Evolutionary conservation across 2,113 vertebrate genomes (phyloP), one percentile per base, ranked within the genome.

Genomic region (Microcebus ravelobensis): DNA sequence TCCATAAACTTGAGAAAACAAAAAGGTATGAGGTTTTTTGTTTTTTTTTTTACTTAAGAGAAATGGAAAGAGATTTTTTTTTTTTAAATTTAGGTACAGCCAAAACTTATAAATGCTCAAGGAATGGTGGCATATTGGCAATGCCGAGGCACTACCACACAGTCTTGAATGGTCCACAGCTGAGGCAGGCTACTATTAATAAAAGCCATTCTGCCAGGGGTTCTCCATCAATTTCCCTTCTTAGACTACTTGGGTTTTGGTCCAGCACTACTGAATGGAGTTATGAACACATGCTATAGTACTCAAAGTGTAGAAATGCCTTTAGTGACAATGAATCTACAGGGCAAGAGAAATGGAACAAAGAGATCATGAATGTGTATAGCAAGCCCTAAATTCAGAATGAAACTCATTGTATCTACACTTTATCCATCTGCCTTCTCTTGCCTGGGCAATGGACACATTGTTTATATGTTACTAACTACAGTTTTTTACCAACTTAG

Each of bases 341-440:
- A 80, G 77, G 65, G 95, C 95, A 94, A 89, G 94, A 94, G 92
- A 97, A 97, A 97, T 87, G 61, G 77, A 97, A 93, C 87, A 96
- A 96, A 97, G 80, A 91, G 74, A 92, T 97, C 87, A 93, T 90
- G 90, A 93, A 59, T 97, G 29, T 45, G 92, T 70, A 96, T 94
- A 97, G 76, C 90, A 97, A 96, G 57, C 34, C 88, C 45, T 45
- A 96, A 83, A 97, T 80, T 96, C 83, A 96, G 94, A 98, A 96
- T 90, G 29, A 6, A 94, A 95, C 80, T 92, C 85, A 83, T 74
- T 95, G 79, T 94, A 71, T 95, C 93, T 93, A 68, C 20, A 25
- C 5, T 42, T 42, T 34, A 63, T 36, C 55, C 18, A 12, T 23
- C 55, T 45, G 18, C 15, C 6, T 83, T 91, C 50, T 83, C 73